phyloP scores from a whole-genome alignment of 2,113 vertebrate genomes.

The Pangasianodon gigas region DNA sequence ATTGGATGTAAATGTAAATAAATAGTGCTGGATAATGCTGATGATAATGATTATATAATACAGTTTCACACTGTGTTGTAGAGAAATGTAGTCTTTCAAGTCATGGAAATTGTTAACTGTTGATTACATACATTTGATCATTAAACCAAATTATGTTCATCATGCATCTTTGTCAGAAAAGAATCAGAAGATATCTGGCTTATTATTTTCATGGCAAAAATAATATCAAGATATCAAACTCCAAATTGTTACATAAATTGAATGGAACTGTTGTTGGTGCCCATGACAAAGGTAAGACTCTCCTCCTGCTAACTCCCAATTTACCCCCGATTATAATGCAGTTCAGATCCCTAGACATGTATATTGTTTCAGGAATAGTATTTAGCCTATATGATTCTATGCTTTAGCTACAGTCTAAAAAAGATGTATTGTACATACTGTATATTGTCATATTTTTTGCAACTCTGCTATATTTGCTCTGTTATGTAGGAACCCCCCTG shows the following conservation, averaged over 20 bases:
- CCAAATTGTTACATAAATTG: neutral
- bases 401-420: neutral
- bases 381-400: neutral
- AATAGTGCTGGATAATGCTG: neutral
- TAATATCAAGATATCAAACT: neutral
- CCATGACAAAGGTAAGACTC: neutral
- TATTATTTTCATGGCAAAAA: neutral
- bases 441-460: neutral
- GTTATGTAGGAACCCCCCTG: constrained; percentile 66
- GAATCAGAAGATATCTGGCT: neutral
- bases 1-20: neutral
- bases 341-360: neutral
- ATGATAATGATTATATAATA: neutral
- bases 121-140: neutral
- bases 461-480: neutral
- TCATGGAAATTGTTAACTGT: neutral
- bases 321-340: neutral
- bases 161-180: neutral
- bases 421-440: neutral
- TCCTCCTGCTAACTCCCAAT: neutral
- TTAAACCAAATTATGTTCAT: neutral
- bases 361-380: neutral
- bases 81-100: neutral
- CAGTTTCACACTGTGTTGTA: neutral
- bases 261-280: neutral